Evolutionary conservation across 2,797 vertebrate genomes (phyloP), one percentile per base, ranked within the genome.

Genomic region (Paedocypris micromegethes): DNA sequence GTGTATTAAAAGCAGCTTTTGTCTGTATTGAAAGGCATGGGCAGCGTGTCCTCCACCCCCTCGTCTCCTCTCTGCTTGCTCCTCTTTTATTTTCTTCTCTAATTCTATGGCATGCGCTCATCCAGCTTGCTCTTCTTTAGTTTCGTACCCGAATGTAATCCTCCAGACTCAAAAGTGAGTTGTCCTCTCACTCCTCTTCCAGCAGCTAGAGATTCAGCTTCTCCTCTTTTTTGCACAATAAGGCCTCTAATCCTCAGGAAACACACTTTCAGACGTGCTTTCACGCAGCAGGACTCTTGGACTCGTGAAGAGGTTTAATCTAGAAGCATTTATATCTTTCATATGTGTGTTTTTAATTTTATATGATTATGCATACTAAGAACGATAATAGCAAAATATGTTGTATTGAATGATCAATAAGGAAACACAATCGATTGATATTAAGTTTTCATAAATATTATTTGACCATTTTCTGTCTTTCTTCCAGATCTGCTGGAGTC

Each of bases 401-500:
- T 23, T 23, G 23, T 23, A 23, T 23, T 23, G 23, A 23, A 23
- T 23, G 23, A 23, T 23, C 23, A 23, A 23, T 23, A 23, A 23
- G 1, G 23, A 23, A 23, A 23, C 1, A 23, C 23, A 23, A 23
- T 23, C 23, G 1, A 23, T 23, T 23, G 23, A 45, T 3, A 37
- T 45, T 7, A 3, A 23, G n/a, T 8, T 58, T 43, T n/a, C 5
- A 43, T 43, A 43, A 9, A 5, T 23, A 52, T 58, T 58, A 6
- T 46, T 46, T 46, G 23, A 23, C 3, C 41, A 51, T 50, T 5
- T 5, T 50, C 5, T 50, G 9, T 50, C 23, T 39, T n/a, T 49
- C 40, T 23, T 58, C 3, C 83, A 94, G 92, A 92, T 94, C 75
- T 94, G 93, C 78, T 86, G 93, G 79, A 93, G 92, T 75, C 87